Base-by-base conservation (phyloP, 2,113 vertebrate species). In the Sapajus apella region DNA sequence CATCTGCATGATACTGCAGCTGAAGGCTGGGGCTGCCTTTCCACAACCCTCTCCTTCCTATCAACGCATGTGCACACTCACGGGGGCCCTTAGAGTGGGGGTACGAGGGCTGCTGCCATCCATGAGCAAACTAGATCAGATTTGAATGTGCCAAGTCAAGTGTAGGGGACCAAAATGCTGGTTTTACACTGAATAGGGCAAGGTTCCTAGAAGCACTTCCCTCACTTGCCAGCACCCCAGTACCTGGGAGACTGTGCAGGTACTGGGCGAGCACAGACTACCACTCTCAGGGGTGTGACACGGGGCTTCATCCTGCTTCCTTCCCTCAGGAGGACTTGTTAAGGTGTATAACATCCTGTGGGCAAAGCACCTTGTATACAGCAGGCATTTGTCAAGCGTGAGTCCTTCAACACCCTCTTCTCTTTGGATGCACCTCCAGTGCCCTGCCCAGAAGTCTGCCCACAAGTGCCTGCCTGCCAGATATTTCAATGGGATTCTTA, bases 171-270 rank as follows among this genome's bases (percentile, higher is more conserved):
- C 66, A 45, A 18, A 40, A 66, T 30, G 52, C 56, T 35, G 3
- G 8, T 18, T 8, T 30, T 43, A 76, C 47, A 80, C 0, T 68
- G 50, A 32, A 32, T 9, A 66, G 35, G 50, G 12, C 0, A 3
- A n/a, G 32, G 32, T 6, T 75, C 81, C 47, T 55, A 58, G 61
- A 27, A 6, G 61, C 25, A 58, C 55, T 43, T 56, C 64, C 32
- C 43, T 32, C 37, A 30, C 10, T 20, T 0, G 2, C 47, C 3
- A 4, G 61, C 4, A 1, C 6, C n/a, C 58, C 40, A 18, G 68
- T 8, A 17, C 50, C 37, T 40, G 68, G 58, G 70, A 79, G 18
- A 43, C 37, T 66, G 14, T 14, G 80, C 30, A n/a, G 72, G 8
- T 35, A 50, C 55, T 13, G 5, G 5, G 76, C 37, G 56, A 73